phyloP scores from a whole-genome alignment of 2,888 invertebrate species.

The Stenotaenia linearis region DNA sequence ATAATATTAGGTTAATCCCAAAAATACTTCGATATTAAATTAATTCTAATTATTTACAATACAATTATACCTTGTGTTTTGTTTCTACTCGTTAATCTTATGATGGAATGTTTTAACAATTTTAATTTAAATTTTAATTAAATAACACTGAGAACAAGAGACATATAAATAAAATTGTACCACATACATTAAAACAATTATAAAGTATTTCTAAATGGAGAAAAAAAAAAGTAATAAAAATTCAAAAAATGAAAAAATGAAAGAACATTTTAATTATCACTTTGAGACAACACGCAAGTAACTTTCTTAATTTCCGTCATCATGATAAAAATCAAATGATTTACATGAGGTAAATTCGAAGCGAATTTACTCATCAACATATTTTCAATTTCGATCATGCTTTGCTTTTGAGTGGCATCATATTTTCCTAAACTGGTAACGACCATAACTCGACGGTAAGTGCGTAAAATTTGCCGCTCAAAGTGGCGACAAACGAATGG shows the following conservation, averaged over 20 bases:
- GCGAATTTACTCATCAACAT: constrained; percentile 17
- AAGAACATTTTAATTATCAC: background rate
- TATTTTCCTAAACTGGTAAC: constrained; percentile 34
- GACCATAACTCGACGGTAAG: constrained; percentile 30
- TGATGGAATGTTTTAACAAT: background rate
- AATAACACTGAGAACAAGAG: background rate
- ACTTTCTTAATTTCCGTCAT: constrained; percentile 30
- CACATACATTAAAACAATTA: background rate
- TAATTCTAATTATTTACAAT: background rate
- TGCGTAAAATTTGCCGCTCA: constrained; percentile 30
- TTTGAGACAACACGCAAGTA: constrained; percentile 7
- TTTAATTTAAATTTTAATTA: background rate
- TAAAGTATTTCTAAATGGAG: background rate
- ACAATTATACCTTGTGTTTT: no score
- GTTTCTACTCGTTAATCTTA: no score
- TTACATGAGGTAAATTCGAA: constrained; percentile 10
- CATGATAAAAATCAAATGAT: constrained; percentile 28
- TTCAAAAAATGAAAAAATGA: background rate
- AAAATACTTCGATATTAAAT: background rate
- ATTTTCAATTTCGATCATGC: constrained; percentile 21
- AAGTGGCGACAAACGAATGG: constrained; percentile 32
- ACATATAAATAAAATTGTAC: background rate
- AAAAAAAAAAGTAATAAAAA: background rate
- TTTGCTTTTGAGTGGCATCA: constrained; percentile 31
- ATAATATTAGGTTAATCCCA: background rate